Percentiles rank a stretch among this genome's conserved stretches.
These are phyloP conservation scores for Limnodromus scolopaceus DNA, from an alignment of 2,797 vertebrate genomes.

Conservation along the genomic window DNA sequence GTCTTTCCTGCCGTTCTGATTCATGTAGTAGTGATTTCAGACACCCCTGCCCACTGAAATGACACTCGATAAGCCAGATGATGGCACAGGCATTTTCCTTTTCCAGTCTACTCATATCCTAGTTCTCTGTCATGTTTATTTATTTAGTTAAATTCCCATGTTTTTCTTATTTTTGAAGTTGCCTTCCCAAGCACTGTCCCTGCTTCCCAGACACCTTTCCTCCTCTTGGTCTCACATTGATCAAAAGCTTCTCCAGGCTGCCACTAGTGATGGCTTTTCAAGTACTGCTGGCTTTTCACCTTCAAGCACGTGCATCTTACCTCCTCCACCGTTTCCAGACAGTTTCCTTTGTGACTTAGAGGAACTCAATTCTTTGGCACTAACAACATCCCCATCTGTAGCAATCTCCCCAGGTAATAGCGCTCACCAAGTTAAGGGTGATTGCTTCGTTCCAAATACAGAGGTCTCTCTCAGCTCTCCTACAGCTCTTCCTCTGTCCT, in stretches of 20 bases:
- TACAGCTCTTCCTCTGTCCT: slow-evolving; percentile 54
- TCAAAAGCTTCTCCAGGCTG: slow-evolving; percentile 72
- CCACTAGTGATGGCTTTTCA: slow-evolving; percentile 82
- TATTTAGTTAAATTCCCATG: slow-evolving; percentile 61
- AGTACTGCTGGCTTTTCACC: slow-evolving; percentile 77
- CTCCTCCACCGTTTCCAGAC: slow-evolving; percentile 78
- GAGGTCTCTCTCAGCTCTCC: slow-evolving; percentile 60
- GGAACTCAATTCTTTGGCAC: slow-evolving; percentile 64
- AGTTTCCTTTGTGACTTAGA: slow-evolving; percentile 77
- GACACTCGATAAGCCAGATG: slow-evolving; percentile 25
- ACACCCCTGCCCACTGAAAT: slow-evolving; percentile 39
- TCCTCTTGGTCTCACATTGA: slow-evolving; percentile 69
- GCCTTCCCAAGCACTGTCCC: slow-evolving; percentile 73
- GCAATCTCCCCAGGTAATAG: slow-evolving; percentile 8
- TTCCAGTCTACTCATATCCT: background rate
- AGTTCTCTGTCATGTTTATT: slow-evolving; percentile 30
- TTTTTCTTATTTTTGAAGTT: slow-evolving; percentile 78
- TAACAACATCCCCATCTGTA: slow-evolving; percentile 53
- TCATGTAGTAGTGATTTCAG: slow-evolving; percentile 64
- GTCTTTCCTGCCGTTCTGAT: slow-evolving; percentile 57
- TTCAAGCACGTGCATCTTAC: slow-evolving; percentile 68
- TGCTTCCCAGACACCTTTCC: slow-evolving; percentile 63
- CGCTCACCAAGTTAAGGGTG: slow-evolving; percentile 65
- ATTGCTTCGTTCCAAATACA: slow-evolving; percentile 62
- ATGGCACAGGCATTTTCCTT: slow-evolving; percentile 1